Base-by-base conservation (phyloP, 2,113 vertebrate species). In the Scytalopus superciliaris region DNA sequence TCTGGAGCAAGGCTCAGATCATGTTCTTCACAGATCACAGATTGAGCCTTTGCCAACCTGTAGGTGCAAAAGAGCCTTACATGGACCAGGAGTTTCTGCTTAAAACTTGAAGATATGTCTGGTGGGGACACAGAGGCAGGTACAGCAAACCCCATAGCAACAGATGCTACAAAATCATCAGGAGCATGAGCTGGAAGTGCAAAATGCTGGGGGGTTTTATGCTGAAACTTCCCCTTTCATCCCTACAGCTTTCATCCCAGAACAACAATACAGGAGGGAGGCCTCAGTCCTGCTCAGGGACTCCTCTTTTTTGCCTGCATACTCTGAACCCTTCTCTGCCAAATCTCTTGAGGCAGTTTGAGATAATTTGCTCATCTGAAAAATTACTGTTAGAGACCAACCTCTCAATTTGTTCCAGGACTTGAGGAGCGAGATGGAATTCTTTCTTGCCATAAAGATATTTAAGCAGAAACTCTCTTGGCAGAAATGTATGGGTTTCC, bases 391-490 rank as follows among this genome's bases (percentile, higher is more conserved):
- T 91, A 28, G 56, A 81, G 69, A 95, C 35, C 57, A 79, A 13
- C 4, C 37, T n/a, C 22, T 75, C 70, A 55, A 35, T 85, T 86
- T 85, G 39, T 80, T 90, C 72, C 68, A 70, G 66, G 44, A 45
- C 42, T 67, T 59, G 62, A 72, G 66, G 40, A 78, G 7, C 4
- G n/a, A 87, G 78, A 89, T 19, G 30, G 42, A 85, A 87, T 80
- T 83, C 37, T 90, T 93, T 64, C 60, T 85, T 83, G 83, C 72
- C 82, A 88, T 81, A 67, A 88, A 85, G 64, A 78, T 67, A 73
- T 19, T 85, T 59, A 77, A 57, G 63, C 79, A 89, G 75, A 86
- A 91, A 77, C 9, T 49, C 49, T 91, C 37, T 57, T 66, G 67
- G 84, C 82, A 93, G 75, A 62, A 90, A 64, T 3, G 31, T 19